These are phyloP conservation scores for Epizoanthus rinbou DNA, from an alignment of 92 coral and sea anemone species.

Conservation along the genomic window DNA sequence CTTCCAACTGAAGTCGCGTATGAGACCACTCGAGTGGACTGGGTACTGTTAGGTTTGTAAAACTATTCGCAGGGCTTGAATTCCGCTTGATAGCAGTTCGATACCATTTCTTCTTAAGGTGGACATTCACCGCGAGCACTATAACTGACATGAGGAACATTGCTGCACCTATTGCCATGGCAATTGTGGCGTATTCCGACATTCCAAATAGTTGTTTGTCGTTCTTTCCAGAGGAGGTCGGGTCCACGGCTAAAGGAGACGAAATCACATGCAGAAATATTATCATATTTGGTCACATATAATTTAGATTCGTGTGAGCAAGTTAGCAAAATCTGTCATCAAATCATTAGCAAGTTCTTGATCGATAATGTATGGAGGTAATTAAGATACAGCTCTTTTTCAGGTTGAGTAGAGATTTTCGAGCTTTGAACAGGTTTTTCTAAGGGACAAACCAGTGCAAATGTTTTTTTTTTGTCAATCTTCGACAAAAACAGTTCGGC, in stretches of 20 bases:
- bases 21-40: background rate
- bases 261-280: background rate
- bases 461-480: no score
- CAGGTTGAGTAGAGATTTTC: no score
- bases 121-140: constrained; percentile 8
- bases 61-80: background rate
- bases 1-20: no score
- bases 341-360: no score
- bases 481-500: no score
- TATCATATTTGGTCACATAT: background rate
- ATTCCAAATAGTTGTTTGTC: background rate
- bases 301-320: background rate
- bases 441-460: no score
- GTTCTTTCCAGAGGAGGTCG: background rate
- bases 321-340: background rate
- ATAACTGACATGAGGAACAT: constrained; percentile 15
- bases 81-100: constrained; percentile 3
- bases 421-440: no score
- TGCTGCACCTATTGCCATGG: constrained; percentile 41
- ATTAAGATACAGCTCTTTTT: no score
- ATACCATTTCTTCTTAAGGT: constrained; percentile 31
- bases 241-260: background rate
- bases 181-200: constrained; percentile 18
- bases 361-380: no score
- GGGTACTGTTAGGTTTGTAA: background rate